Conservation (phyloP, 1,140 invertebrate species). For the Drosophila kohkoa region DNA sequence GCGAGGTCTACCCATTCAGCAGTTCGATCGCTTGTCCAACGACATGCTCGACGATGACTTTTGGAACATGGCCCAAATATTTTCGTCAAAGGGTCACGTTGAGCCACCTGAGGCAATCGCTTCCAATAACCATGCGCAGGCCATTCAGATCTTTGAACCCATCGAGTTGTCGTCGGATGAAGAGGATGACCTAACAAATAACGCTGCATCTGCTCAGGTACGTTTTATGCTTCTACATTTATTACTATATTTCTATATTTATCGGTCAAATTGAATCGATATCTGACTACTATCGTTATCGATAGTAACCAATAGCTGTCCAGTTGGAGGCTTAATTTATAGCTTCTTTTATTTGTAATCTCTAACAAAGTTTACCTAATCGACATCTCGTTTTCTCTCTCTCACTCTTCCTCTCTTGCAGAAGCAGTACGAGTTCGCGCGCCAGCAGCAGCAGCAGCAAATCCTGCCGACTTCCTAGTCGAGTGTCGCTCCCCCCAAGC, state of each 20-base stretch:
- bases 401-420: neutral
- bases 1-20: conserved; percentile 20
- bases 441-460: no score
- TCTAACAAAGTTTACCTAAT: neutral
- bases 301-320: no score
- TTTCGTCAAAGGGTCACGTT: neutral
- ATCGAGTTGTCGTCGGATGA: conserved; percentile 62
- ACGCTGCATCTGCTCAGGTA: neutral
- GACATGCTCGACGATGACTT: conserved; percentile 33
- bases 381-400: neutral
- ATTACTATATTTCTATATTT: no score
- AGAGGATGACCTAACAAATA: conserved; percentile 13
- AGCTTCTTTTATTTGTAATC: no score
- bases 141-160: conserved; percentile 2
- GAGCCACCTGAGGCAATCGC: neutral
- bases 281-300: no score
- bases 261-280: no score
- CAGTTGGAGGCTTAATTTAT: no score
- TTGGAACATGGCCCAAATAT: conserved; percentile 32
- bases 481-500: no score
- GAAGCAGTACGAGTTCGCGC: conserved; percentile 44
- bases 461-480: no score
- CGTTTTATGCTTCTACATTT: neutral
- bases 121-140: neutral
- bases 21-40: conserved; percentile 47